Evolutionary conservation across 2,113 vertebrate genomes (phyloP).

Genomic region (Chroicocephalus ridibundus): DNA sequence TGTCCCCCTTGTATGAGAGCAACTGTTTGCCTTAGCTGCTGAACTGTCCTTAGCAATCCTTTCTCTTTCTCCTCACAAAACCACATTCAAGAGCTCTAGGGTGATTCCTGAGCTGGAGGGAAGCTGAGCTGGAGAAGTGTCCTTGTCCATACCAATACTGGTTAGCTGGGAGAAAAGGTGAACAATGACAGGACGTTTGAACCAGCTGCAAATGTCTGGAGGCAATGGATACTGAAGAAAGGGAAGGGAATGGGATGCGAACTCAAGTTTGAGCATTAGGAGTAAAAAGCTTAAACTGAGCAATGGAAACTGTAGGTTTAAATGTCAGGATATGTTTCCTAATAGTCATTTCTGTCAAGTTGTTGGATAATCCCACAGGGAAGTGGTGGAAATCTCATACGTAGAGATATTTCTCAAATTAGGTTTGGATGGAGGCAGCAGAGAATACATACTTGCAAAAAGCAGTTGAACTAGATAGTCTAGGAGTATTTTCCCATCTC

Average conservation of each 20-base stretch:
- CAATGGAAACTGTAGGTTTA: not conserved
- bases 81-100: not conserved
- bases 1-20: not conserved
- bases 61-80: not conserved
- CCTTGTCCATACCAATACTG: not conserved
- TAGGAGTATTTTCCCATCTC: conserved; percentile 40
- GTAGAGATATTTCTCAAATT: not conserved
- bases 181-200: not conserved
- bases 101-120: not conserved
- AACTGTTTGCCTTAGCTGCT: not conserved
- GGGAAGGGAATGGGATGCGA: not conserved
- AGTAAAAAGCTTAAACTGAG: not conserved
- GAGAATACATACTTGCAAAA: conserved; percentile 6
- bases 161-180: not conserved
- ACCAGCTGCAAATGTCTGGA: not conserved
- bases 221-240: not conserved
- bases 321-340: conserved; percentile 33
- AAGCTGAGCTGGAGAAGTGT: not conserved
- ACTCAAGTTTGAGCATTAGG: not conserved
- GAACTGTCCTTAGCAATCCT: not conserved
- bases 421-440: conserved; percentile 25
- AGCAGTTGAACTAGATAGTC: conserved; percentile 18
- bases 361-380: conserved; percentile 31
- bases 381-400: conserved; percentile 9
- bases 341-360: conserved; percentile 16